phyloP scores from a whole-genome alignment of 2,113 vertebrate genomes.

The Nothobranchius furzeri region DNA sequence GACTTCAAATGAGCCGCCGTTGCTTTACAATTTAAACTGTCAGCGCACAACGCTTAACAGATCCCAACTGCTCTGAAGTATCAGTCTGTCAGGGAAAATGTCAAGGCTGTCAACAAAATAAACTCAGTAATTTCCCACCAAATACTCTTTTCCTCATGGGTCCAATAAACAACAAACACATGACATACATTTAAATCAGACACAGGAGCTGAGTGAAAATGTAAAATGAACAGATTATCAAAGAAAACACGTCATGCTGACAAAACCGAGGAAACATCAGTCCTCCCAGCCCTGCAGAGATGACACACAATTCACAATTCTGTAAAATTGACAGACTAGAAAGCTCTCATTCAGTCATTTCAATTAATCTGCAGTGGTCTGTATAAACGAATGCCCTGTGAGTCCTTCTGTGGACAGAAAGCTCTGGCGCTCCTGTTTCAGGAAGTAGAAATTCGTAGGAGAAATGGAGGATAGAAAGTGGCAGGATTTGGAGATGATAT shows the following conservation, averaged over 20 bases:
- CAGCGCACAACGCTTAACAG: not conserved
- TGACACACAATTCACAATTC: no score
- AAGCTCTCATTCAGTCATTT: no score
- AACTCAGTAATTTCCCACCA: not conserved
- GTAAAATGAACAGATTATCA: no score
- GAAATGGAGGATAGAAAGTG: no score
- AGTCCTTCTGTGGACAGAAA: no score
- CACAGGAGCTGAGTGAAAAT: not conserved
- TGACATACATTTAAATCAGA: not conserved
- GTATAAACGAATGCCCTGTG: no score
- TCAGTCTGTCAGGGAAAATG: slow-evolving; percentile 6
- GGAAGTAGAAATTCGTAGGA: no score
- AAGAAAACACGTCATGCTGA: no score
- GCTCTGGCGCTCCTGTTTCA: no score
- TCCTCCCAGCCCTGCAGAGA: not conserved
- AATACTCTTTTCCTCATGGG: not conserved
- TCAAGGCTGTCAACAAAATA: slow-evolving; percentile 19
- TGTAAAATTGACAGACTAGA: no score
- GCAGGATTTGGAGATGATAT: no score
- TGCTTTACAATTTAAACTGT: slow-evolving; percentile 1
- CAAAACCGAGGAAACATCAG: not conserved
- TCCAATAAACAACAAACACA: slow-evolving; percentile 1
- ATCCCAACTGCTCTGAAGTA: not conserved
- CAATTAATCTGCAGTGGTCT: no score
- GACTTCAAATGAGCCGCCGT: slow-evolving; percentile 21